Percentiles rank a stretch among this genome's conserved stretches.
These are phyloP conservation scores for Vanessa atalanta DNA, from an alignment of 1,140 invertebrate genomes.

Conservation along the genomic window DNA sequence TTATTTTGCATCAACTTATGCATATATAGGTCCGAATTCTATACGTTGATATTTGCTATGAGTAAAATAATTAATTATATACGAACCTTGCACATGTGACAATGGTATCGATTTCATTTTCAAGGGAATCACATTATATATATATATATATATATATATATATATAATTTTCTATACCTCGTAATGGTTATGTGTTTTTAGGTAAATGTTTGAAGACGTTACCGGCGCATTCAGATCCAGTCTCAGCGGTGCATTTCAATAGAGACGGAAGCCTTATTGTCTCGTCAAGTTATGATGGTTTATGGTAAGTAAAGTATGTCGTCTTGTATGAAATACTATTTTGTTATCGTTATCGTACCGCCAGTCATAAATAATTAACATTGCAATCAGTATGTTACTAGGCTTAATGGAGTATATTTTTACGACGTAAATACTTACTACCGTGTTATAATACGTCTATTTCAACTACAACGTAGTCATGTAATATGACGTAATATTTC, in stretches of 20 bases:
- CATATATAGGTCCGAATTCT: too few relatives aligned
- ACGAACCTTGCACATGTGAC: too few relatives aligned
- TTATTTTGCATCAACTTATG: too few relatives aligned
- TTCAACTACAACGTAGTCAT: not conserved
- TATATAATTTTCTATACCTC: too few relatives aligned
- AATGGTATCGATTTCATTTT: too few relatives aligned
- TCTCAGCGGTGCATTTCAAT: slow-evolving; percentile 99
- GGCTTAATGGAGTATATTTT: not conserved
- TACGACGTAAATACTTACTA: not conserved
- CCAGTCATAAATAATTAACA: not conserved
- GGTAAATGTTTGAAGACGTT: slow-evolving; percentile 98
- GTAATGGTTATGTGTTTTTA: slow-evolving; percentile 43
- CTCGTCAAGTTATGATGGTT: slow-evolving; percentile 99
- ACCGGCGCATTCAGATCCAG: slow-evolving; percentile 99
- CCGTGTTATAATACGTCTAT: not conserved
- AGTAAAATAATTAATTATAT: too few relatives aligned
- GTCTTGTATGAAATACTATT: too few relatives aligned
- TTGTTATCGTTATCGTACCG: not conserved
- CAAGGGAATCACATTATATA: too few relatives aligned
- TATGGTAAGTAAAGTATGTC: slow-evolving; percentile 87
- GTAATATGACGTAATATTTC: slow-evolving; percentile 2
- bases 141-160: too few relatives aligned
- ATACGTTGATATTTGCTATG: too few relatives aligned
- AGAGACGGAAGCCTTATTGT: slow-evolving; percentile 99
- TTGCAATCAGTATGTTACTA: slow-evolving; percentile 4